Base-by-base conservation (phyloP, 2,888 invertebrate genomes). In the Blera fallax region DNA sequence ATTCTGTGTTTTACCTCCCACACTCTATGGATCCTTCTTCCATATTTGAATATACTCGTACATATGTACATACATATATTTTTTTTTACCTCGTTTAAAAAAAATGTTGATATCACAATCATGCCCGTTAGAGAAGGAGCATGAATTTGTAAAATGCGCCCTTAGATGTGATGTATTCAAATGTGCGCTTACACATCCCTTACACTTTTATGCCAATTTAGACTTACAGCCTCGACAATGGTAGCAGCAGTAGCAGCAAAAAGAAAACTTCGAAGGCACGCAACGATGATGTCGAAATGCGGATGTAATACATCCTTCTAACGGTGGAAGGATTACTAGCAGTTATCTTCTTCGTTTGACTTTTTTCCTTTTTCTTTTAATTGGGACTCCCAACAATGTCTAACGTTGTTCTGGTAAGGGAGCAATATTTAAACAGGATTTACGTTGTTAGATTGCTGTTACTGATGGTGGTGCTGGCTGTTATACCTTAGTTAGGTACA, bases 181-280 rank as follows among this genome's bases (percentile, higher is more conserved):
- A 52, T 79, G 58, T 65, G 64, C 32, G 14, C 24, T 40, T 72
- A 10, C 34, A 27, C 48, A 48, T 54, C 34, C n/a, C n/a, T 29
- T 16, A 69, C 54, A 34, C 43, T 40, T 58, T 29, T 52, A 74
- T 50, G 24, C 80, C 79, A 80, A 80, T 80, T 73, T 80, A 80
- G 73, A 73, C 34, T 80, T 72, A 65, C 73, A 67, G 40, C 16
- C 11, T 62, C 29, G 6, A 69, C 52, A 60, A 45, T 37, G 54
- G 34, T 32, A 14, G 40, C 18, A 21, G 27, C 16, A 32, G 18
- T 10, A 11, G 45, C 32, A n/a, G 14, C 24, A 11, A 10, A 21
- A 14, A 27, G 14, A 11, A 43, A 74, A 62, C 58, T 81, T 67
- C 8, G n/a, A 52, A 81, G 54, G 56, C 48, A 56, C 40, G 72